phyloP scores from a whole-genome alignment of 2,113 vertebrate species.

The Dasyprocta punctata region DNA sequence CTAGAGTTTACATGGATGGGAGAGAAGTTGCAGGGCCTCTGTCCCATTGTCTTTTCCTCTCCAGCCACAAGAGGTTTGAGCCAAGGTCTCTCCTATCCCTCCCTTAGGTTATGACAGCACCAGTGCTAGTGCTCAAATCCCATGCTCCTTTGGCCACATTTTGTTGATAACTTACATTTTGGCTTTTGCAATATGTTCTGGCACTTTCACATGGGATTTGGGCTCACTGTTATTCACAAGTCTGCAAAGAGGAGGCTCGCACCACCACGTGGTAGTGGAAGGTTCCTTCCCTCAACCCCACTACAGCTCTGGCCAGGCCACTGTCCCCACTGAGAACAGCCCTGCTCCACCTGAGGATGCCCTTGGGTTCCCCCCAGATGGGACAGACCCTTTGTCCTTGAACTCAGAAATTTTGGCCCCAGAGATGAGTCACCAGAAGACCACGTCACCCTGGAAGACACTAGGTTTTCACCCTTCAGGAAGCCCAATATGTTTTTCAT shows the following conservation, averaged over 20 bases:
- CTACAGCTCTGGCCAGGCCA: background rate
- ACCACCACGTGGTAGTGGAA: background rate
- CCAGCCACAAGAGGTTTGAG: background rate
- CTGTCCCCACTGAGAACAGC: background rate
- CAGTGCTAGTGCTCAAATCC: background rate
- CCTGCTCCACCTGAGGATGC: background rate
- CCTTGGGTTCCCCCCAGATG: background rate
- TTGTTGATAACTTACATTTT: constrained; percentile 18
- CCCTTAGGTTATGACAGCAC: background rate
- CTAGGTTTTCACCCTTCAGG: background rate
- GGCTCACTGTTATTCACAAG: constrained; percentile 18
- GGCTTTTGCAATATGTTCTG: background rate
- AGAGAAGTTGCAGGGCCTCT: background rate
- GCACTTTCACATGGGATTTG: background rate
- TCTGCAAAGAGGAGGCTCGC: background rate
- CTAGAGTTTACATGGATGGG: background rate
- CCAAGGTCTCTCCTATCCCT: background rate
- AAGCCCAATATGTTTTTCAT: background rate
- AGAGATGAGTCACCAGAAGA: background rate
- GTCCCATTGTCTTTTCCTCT: background rate
- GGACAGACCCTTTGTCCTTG: background rate
- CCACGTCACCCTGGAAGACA: background rate
- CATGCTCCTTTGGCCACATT: background rate
- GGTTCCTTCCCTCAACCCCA: background rate
- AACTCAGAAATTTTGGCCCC: background rate